A percentile compares a stretch with the other conserved stretches of the same genome.
These are phyloP conservation scores for Brevimyrus niger DNA, from an alignment of 2,113 vertebrate species.

Conservation along the genomic window DNA sequence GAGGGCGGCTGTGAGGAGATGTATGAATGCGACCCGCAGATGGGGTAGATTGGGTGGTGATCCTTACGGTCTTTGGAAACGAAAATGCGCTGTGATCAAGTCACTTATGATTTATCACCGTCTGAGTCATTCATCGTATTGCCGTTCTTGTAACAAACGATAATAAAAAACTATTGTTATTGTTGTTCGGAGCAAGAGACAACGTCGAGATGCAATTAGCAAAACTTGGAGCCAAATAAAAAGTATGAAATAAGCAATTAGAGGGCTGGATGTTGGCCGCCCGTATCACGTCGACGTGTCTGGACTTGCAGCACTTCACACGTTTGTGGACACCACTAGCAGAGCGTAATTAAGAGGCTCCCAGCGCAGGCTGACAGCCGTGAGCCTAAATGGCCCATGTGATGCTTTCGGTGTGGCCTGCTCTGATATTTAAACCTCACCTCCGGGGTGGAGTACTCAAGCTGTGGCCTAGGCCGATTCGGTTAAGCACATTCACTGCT, in stretches of 20 bases:
- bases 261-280: not conserved
- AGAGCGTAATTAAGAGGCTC: conserved; percentile 6
- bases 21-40: conserved; percentile 12
- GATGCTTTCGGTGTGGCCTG: not conserved
- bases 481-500: not conserved
- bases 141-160: not conserved
- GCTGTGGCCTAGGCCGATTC: not conserved
- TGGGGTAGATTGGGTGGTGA: conserved; percentile 16
- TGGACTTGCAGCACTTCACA: not conserved
- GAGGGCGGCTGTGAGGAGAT: conserved; percentile 14
- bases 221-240: conserved; percentile 2
- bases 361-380: not conserved
- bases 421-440: not conserved
- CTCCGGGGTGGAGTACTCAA: not conserved
- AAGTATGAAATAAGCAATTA: not conserved
- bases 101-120: not conserved
- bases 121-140: not conserved
- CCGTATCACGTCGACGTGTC: not conserved
- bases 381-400: not conserved
- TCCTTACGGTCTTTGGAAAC: conserved; percentile 23
- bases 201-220: not conserved
- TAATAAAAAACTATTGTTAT: not conserved
- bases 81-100: not conserved
- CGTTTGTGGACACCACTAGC: not conserved
- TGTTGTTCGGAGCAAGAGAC: not conserved